phyloP scores from a whole-genome alignment of 2,113 vertebrate species.

The Nerophis ophidion region DNA sequence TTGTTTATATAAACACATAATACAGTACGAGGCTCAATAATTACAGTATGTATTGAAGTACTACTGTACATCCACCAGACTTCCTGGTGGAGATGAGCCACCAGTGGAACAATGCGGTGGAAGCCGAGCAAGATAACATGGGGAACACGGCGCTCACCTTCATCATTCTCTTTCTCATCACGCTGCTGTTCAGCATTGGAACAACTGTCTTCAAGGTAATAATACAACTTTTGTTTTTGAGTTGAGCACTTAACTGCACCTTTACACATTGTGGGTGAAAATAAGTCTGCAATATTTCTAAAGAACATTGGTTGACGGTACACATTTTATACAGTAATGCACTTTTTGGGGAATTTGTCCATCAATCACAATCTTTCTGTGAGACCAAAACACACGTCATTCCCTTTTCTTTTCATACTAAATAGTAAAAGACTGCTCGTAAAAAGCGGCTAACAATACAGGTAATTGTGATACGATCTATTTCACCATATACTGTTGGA shows the following conservation, averaged over 20 bases:
- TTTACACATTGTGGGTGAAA: background rate
- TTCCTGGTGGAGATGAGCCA: conserved; percentile 1
- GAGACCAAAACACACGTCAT: too few relatives aligned
- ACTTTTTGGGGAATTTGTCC: too few relatives aligned
- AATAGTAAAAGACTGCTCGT: too few relatives aligned
- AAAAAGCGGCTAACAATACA: too few relatives aligned
- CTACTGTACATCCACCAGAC: conserved; percentile 9
- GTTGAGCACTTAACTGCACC: background rate
- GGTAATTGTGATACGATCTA: too few relatives aligned
- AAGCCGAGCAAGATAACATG: conserved; percentile 61
- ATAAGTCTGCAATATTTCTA: background rate
- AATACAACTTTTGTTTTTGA: background rate
- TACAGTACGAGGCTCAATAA: too few relatives aligned
- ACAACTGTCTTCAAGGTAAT: conserved; percentile 80
- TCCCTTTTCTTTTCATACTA: too few relatives aligned
- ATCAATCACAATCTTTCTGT: too few relatives aligned
- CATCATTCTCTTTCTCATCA: conserved; percentile 82
- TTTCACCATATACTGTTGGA: too few relatives aligned
- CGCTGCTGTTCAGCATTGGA: conserved; percentile 80
- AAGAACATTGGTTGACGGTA: too few relatives aligned
- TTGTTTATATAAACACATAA: too few relatives aligned
- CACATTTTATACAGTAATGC: too few relatives aligned
- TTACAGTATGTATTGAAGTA: background rate
- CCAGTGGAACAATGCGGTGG: background rate
- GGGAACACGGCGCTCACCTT: conserved; percentile 75